These are phyloP conservation scores for Danio kyathit DNA, from an alignment of 2,797 vertebrate genomes.

Conservation along the genomic window DNA sequence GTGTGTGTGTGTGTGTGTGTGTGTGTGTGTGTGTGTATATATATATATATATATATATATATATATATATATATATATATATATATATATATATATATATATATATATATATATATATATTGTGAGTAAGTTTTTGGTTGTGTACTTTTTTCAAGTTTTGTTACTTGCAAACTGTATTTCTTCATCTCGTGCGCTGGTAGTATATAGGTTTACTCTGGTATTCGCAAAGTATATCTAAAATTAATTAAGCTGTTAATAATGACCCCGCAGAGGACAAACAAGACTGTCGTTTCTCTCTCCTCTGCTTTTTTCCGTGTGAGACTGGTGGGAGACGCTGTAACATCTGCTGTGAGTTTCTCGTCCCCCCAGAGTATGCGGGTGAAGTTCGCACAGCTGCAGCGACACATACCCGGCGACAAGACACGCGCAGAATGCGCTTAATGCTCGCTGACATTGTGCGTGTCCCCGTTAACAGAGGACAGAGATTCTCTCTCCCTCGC, in stretches of 20 bases:
- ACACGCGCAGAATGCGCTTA: constrained; percentile 55
- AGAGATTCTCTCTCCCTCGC: constrained; percentile 9
- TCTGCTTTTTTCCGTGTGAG: constrained; percentile 31
- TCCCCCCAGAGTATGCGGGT: constrained; percentile 65
- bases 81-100: background rate
- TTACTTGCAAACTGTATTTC: background rate
- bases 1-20: background rate
- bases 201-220: constrained; percentile 3
- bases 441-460: constrained; percentile 68
- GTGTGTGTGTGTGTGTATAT: too few species aligned
- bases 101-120: background rate
- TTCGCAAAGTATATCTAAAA: constrained; percentile 35
- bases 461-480: constrained; percentile 59
- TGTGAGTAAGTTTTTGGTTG: background rate
- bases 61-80: background rate
- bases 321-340: constrained; percentile 55
- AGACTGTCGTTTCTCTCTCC: constrained; percentile 3
- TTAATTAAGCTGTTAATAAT: constrained; percentile 44
- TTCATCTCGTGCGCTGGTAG: background rate
- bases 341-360: constrained; percentile 61
- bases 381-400: constrained; percentile 67
- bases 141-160: background rate
- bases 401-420: constrained; percentile 61
- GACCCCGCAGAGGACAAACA: constrained; percentile 43
- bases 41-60: background rate